Evolutionary conservation across 2,797 vertebrate genomes (phyloP), one percentile per base, ranked within the genome.

Genomic region (Distichodus sexfasciatus): DNA sequence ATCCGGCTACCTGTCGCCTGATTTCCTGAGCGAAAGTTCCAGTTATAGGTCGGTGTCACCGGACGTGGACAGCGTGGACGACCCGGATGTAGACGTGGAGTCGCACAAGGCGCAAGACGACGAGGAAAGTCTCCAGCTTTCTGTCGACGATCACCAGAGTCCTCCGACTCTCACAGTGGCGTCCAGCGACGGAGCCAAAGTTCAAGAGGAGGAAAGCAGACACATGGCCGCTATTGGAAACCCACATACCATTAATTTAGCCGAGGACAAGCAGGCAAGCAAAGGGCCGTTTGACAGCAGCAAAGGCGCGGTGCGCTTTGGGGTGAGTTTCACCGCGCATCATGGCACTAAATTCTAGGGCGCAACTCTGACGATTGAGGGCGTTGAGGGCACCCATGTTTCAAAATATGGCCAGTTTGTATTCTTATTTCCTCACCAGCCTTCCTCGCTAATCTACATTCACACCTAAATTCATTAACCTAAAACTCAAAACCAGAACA

Each of bases 81-180:
- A 97, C 62, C 93, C 94, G 1, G 96, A 98, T 71, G 96, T 97
- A 79, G 96, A 98, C 29, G 96, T 98, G 72, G 96, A 96, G 82
- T 93, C 94, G 11, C 90, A 95, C 76, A 91, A 94, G 73, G 92
- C 90, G 15, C 89, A 91, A 0, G 94, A 95, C 64, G 95, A 97
- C 0, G 94, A 95, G n/a, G 90, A 92, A 23, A 82, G 86, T 14
- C 82, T 87, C 2, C 86, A 85, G 54, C 83, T 85, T 69, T 78
- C 89, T 31, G 84, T 87, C 11, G 84, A 79, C 69, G 86, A 88
- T 80, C 82, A 84, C 1, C 84, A 80, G 74, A 86, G 86, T 72
- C 86, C 88, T 1, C 81, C 82, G 2, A 71, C 81, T 50, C 59
- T 80, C 63, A 26, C 62, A 66, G 35, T 79, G 38, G 48, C 80